Conservation (phyloP, 2,113 vertebrate species). For the Corythornis cristatus region DNA sequence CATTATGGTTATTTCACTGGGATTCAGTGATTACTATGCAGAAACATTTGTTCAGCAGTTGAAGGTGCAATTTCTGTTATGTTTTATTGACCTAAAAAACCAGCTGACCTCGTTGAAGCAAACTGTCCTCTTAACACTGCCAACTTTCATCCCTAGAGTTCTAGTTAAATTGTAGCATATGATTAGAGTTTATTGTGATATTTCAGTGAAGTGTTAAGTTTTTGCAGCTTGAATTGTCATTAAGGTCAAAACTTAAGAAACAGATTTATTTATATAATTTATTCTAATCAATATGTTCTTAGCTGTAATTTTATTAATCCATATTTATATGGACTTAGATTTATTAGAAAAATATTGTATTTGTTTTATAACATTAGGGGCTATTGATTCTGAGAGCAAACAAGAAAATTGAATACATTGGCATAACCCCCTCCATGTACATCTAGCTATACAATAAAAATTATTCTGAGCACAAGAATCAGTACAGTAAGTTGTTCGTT, state of each 20-base stretch:
- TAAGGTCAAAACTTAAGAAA: not conserved
- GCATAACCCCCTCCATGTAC: not conserved
- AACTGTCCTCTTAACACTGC: slow-evolving; percentile 43
- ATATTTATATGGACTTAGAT: not conserved
- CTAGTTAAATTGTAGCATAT: not conserved
- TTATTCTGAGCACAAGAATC: not conserved
- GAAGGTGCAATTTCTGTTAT: slow-evolving; percentile 42
- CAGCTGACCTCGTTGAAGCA: slow-evolving; percentile 34
- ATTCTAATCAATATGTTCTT: not conserved
- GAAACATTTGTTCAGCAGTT: slow-evolving; percentile 40
- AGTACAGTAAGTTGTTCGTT: not conserved
- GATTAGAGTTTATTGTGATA: slow-evolving; percentile 43
- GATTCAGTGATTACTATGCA: not conserved
- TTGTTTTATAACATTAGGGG: not conserved
- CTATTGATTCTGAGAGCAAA: not conserved
- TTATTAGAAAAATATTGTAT: not conserved
- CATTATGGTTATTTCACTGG: slow-evolving; percentile 46
- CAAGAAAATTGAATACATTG: not conserved
- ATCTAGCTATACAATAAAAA: not conserved
- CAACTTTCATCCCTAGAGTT: slow-evolving; percentile 34
- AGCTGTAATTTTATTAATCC: not conserved
- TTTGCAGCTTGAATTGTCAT: slow-evolving; percentile 31
- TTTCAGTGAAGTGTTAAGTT: slow-evolving; percentile 50
- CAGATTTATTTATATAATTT: not conserved
- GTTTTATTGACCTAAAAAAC: slow-evolving; percentile 60